These are phyloP conservation scores for Drosophila parabipectinata DNA, from an alignment of 1,140 invertebrate species.

Conservation along the genomic window DNA sequence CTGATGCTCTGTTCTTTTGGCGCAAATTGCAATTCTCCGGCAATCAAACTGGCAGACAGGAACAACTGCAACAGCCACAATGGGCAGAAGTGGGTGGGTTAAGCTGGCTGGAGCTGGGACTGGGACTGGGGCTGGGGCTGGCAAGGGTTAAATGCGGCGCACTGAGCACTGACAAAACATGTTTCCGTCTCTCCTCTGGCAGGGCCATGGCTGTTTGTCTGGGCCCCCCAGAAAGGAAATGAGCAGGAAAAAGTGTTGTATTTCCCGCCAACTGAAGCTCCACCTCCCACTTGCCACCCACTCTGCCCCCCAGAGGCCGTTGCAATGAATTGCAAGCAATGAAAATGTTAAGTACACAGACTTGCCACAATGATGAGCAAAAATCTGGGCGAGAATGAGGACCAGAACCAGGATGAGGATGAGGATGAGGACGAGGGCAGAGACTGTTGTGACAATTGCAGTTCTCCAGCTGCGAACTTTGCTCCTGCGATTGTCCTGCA, in stretches of 20 bases:
- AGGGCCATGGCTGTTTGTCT: constrained; percentile 30
- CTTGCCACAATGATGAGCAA: constrained; percentile 51
- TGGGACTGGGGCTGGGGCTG: neutral
- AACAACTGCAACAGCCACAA: constrained; percentile 41
- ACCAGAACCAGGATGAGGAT: too few species aligned
- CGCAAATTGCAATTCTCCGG: constrained; percentile 81
- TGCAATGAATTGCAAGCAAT: constrained; percentile 71
- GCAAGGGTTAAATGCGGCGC: constrained; percentile 74
- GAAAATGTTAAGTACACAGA: constrained; percentile 70
- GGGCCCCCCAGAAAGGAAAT: constrained; percentile 52
- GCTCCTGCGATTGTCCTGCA: constrained; percentile 37
- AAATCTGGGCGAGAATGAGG: constrained; percentile 48
- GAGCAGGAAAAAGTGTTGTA: constrained; percentile 67
- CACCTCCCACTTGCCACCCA: neutral
- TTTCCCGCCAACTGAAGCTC: constrained; percentile 30
- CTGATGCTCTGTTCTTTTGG: constrained; percentile 79
- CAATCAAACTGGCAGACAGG: constrained; percentile 71
- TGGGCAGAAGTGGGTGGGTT: constrained; percentile 12
- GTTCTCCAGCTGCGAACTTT: constrained; percentile 21
- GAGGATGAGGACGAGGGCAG: neutral
- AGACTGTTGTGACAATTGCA: constrained; percentile 54
- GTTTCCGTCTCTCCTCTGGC: constrained; percentile 63
- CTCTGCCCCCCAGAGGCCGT: constrained; percentile 7
- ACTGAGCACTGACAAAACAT: constrained; percentile 78
- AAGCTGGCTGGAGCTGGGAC: neutral